A percentile compares a stretch with the other conserved stretches of the same genome.
Evolutionary conservation across 2,797 vertebrate species (phyloP).

Genomic region (Zenarchopterus dispar): DNA sequence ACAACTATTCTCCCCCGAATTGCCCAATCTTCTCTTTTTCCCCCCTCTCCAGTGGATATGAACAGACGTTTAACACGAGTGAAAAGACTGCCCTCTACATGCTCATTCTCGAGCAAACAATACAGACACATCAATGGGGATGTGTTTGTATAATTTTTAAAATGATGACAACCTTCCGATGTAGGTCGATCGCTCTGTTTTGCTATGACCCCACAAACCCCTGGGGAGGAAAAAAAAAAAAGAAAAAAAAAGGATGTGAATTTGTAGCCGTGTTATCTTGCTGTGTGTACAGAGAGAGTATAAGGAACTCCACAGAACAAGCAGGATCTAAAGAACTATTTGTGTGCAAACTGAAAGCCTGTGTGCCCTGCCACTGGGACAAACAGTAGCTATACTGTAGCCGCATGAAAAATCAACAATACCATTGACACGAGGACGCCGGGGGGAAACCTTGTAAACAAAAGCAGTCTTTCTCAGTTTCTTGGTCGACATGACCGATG

Average conservation of each 20-base stretch:
- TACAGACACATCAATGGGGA: too few relatives aligned
- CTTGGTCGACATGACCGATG: conserved; percentile 19
- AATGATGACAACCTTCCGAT: background rate
- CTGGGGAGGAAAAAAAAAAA: too few relatives aligned
- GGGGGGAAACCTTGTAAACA: conserved; percentile 67
- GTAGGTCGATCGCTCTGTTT: background rate
- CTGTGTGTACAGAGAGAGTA: background rate
- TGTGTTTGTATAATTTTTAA: too few relatives aligned
- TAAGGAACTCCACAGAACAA: background rate
- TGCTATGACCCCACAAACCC: too few relatives aligned
- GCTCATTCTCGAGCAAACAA: background rate
- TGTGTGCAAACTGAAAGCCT: conserved; percentile 32
- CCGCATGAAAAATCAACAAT: conserved; percentile 41
- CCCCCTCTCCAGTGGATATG: background rate
- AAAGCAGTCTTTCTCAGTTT: conserved; percentile 57
- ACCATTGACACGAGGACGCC: conserved; percentile 57
- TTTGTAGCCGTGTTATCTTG: too few relatives aligned
- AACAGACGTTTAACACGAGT: background rate
- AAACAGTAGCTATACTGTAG: conserved; percentile 36
- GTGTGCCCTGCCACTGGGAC: conserved; percentile 32
- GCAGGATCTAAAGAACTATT: conserved; percentile 37
- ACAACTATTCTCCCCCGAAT: background rate
- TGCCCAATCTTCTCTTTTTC: conserved; percentile 7
- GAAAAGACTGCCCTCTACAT: background rate
- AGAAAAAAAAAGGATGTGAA: background rate